Base-by-base conservation (phyloP, 2,113 vertebrate species). In the Carassius gibelio region DNA sequence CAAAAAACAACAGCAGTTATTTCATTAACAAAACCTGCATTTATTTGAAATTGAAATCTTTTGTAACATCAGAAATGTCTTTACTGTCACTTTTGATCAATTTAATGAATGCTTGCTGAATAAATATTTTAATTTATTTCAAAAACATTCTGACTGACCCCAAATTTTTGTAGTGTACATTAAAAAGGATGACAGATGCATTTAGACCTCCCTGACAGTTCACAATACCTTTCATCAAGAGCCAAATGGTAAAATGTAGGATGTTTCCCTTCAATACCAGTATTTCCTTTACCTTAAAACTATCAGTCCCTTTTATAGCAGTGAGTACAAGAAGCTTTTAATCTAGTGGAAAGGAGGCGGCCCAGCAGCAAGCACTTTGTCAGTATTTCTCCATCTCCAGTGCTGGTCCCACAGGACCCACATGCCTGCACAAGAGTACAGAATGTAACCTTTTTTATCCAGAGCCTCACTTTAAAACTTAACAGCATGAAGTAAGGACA, bases 401-500 rank as follows among this genome's bases (percentile, higher is more conserved):
- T 68, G 66, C 57, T 45, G 55, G 75, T 15, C 66, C 85, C 71
- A 52, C 76, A 84, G 72, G 69, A 68, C 75, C 62, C 45, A 9
- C 21, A n/a, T 84, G 71, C 55, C 83, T 64, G 19, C 84, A 48
- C 64, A 14, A 71, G 68, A 50, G n/a, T 72, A 30, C 57, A 72
- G 13, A 6, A 36, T 10, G 55, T 30, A 69, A 30, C 77, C 61
- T 7, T 66, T 83, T 71, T 69, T 83, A 75, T 81, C 57, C 72
- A 34, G 69, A 75, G 10, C 55, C 42, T 75, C 15, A 69, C 57
- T 87, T 83, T 84, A 48, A 87, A 13, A 62, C 64, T 81, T 23
- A 72, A 81, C 76, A 66, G 50, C 68, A 68, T 66, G 59, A 88
- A 82, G 64, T 30, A 45, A 81, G 8, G 13, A 68, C 62, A 68